Percentiles rank a stretch among this genome's conserved stretches.
Conservation (phyloP, 2,113 vertebrate species). For the Scopus umbretta region DNA sequence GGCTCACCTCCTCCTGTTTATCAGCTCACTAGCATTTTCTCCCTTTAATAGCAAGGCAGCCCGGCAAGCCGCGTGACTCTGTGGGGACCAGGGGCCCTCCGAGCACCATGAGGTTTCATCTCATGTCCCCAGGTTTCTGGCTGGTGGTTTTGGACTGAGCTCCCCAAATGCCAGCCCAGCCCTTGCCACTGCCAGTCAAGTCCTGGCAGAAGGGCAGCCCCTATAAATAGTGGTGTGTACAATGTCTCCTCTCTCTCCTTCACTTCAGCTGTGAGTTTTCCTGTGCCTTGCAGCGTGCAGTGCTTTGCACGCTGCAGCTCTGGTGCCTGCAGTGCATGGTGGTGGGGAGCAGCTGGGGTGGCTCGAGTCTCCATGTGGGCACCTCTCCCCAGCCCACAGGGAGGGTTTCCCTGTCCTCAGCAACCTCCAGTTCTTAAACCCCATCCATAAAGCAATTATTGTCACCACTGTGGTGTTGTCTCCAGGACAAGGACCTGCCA, state of each 20-base stretch:
- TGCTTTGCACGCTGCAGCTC: accelerated
- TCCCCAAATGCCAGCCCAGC: background rate
- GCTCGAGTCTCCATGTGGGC: background rate
- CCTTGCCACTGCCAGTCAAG: slow-evolving; percentile 5
- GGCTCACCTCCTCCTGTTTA: background rate
- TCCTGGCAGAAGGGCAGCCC: background rate
- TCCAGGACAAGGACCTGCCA: background rate
- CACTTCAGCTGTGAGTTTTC: background rate
- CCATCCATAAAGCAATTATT: background rate
- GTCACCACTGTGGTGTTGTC: accelerated
- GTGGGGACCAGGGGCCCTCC: background rate
- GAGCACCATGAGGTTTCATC: background rate
- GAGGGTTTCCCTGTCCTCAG: background rate
- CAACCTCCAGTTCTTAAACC: background rate
- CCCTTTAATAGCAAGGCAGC: background rate
- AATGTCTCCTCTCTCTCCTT: background rate
- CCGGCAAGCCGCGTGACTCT: background rate
- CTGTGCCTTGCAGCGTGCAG: accelerated
- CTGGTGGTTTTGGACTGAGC: background rate
- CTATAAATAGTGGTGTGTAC: background rate
- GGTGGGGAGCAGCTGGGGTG: background rate
- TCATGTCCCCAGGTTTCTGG: background rate
- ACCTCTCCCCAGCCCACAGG: background rate
- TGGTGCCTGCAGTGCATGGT: background rate
- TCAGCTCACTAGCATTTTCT: background rate